phyloP scores from a whole-genome alignment of 35 echinoderm and acorn worm genomes.

The Lytechinus variegatus region DNA sequence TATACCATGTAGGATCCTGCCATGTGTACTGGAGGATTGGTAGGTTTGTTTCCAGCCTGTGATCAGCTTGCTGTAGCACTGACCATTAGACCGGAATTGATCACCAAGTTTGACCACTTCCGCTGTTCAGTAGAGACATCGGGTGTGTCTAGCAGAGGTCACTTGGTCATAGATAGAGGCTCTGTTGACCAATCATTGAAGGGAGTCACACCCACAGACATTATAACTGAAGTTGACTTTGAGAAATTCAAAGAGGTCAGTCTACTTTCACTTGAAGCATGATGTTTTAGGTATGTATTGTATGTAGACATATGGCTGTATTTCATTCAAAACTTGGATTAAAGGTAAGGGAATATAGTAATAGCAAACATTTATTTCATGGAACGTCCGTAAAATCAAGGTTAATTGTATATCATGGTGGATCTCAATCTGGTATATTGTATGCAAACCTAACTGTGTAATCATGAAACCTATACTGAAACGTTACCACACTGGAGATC shows the following conservation, averaged over 20 bases:
- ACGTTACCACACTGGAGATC: no score
- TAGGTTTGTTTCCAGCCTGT: slow-evolving; percentile 29
- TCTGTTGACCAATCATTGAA: not conserved
- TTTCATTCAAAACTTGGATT: no score
- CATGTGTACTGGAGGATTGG: slow-evolving; percentile 17
- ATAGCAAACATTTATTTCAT: no score
- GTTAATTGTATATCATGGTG: no score
- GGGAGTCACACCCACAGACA: not conserved
- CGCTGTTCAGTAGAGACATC: slow-evolving; percentile 37
- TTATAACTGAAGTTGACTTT: slow-evolving; percentile 30
- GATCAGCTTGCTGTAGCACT: slow-evolving; percentile 41
- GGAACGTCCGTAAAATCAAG: no score
- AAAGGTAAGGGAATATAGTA: no score
- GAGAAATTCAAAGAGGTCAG: slow-evolving; percentile 21
- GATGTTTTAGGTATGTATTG: not conserved
- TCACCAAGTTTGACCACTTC: slow-evolving; percentile 34
- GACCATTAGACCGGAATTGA: slow-evolving; percentile 6
- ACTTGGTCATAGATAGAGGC: slow-evolving; percentile 51
- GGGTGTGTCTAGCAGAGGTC: slow-evolving; percentile 47
- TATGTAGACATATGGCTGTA: no score
- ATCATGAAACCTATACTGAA: no score
- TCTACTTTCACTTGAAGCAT: not conserved
- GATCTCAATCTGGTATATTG: no score
- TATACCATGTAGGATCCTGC: slow-evolving; percentile 16
- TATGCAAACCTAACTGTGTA: no score